These are phyloP conservation scores for Drosophila parvula DNA, from an alignment of 1,140 invertebrate species.

Conservation along the genomic window DNA sequence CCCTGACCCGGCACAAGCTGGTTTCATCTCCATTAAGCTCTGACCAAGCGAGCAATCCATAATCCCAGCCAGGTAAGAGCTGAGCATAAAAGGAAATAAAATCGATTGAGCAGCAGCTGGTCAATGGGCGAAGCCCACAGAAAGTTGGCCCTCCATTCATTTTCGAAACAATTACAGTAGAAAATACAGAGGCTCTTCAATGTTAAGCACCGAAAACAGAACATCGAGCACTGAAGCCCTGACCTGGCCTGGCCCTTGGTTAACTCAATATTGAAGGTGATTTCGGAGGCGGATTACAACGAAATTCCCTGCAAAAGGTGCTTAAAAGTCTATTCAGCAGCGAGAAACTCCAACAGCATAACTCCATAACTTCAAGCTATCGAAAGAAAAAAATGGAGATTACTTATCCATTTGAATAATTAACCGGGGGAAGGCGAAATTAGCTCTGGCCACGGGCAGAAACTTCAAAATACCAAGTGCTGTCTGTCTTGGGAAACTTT, in stretches of 20 bases:
- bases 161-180: slow-evolving; percentile 52
- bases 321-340: slow-evolving; percentile 17
- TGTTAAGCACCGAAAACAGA: slow-evolving; percentile 34
- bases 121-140: slow-evolving; percentile 22
- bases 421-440: slow-evolving; percentile 33
- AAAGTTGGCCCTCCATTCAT: slow-evolving; percentile 29
- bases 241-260: background rate
- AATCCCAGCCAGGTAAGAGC: slow-evolving; percentile 24
- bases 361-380: background rate
- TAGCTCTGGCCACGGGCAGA: slow-evolving; percentile 21
- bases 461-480: slow-evolving; percentile 35
- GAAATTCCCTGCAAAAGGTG: slow-evolving; percentile 6
- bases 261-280: background rate
- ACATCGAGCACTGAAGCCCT: slow-evolving; percentile 14
- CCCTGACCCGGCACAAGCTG: background rate
- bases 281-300: slow-evolving; percentile 3
- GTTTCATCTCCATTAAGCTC: slow-evolving; percentile 29
- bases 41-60: slow-evolving; percentile 30
- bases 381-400: slow-evolving; percentile 18
- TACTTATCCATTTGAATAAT: slow-evolving; percentile 50
- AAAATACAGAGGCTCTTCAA: slow-evolving; percentile 20
- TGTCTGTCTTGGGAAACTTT: slow-evolving; percentile 40
- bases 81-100: slow-evolving; percentile 30
- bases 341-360: slow-evolving; percentile 12
- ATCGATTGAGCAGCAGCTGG: slow-evolving; percentile 38